Evolutionary conservation across 2,888 invertebrate genomes (phyloP).

Genomic region (Sphaeridia pumilis): DNA sequence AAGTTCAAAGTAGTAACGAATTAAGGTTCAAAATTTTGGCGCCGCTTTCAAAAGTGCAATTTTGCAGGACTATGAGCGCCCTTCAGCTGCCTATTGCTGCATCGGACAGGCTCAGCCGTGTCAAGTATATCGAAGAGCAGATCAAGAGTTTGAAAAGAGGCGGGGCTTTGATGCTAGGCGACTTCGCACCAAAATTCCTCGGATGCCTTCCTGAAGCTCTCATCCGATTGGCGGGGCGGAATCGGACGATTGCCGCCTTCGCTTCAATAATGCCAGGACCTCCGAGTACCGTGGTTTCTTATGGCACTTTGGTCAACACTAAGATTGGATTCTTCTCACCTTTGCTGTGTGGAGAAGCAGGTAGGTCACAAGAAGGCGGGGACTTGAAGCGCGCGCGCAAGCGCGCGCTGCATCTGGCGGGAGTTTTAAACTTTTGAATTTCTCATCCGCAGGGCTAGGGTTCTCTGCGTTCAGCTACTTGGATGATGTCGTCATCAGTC

Average conservation of each 20-base stretch:
- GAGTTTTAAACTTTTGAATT: not conserved
- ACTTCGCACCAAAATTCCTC: not conserved
- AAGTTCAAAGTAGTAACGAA: not conserved
- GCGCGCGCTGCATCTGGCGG: not conserved
- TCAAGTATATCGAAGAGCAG: conserved; percentile 2
- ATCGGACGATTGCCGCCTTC: not conserved
- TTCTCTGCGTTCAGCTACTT: conserved; percentile 5
- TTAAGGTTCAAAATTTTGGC: not conserved
- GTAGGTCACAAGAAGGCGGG: not conserved
- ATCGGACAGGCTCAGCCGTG: not conserved
- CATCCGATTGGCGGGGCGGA: not conserved
- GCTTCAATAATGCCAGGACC: conserved; percentile 7
- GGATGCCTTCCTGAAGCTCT: not conserved
- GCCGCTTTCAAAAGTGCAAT: too few relatives aligned
- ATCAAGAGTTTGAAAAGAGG: not conserved
- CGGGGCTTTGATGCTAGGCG: not conserved
- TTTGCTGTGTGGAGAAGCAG: not conserved
- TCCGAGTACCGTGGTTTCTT: not conserved
- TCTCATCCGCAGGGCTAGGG: not conserved
- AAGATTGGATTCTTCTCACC: not conserved
- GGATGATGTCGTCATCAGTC: not conserved
- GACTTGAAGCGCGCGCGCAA: not conserved
- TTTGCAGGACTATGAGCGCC: conserved; percentile 4
- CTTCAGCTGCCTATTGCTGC: conserved; percentile 3
- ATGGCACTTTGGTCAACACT: not conserved